Percentiles rank a stretch among this genome's conserved stretches.
These are phyloP conservation scores for Aricia artaxerxes DNA, from an alignment of 2,888 invertebrate genomes.

Conservation along the genomic window DNA sequence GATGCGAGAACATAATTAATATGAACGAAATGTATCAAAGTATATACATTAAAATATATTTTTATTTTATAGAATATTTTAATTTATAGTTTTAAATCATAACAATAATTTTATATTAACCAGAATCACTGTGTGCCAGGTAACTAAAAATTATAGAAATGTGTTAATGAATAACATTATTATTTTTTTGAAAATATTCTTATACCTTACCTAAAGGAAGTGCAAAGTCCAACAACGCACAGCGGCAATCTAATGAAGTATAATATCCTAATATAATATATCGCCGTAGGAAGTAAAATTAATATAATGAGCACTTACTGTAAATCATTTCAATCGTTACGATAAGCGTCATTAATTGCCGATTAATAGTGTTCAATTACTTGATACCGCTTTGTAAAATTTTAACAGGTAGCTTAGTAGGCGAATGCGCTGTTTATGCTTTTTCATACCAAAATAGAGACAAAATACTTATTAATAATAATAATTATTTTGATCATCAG, in stretches of 20 bases:
- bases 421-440: neutral
- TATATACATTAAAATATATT: neutral
- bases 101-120: too few species aligned
- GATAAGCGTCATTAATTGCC: conserved; percentile 21
- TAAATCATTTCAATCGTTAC: neutral
- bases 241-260: conserved; percentile 5
- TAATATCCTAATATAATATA: conserved; percentile 17
- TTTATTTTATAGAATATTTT: neutral
- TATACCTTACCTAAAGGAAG: neutral
- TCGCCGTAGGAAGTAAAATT: conserved; percentile 4
- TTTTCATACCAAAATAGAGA: too few species aligned
- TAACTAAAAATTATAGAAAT: neutral
- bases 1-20: neutral
- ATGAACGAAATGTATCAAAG: neutral
- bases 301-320: neutral
- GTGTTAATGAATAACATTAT: neutral
- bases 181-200: neutral
- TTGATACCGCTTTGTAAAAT: neutral
- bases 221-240: neutral
- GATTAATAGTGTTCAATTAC: conserved; percentile 11
- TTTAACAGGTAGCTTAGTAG: neutral
- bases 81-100: too few species aligned
- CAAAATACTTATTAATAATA: too few species aligned
- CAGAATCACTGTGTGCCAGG: neutral
- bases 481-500: too few species aligned